phyloP scores from a whole-genome alignment of 2,888 invertebrate genomes.

The Drosophila mimica region DNA sequence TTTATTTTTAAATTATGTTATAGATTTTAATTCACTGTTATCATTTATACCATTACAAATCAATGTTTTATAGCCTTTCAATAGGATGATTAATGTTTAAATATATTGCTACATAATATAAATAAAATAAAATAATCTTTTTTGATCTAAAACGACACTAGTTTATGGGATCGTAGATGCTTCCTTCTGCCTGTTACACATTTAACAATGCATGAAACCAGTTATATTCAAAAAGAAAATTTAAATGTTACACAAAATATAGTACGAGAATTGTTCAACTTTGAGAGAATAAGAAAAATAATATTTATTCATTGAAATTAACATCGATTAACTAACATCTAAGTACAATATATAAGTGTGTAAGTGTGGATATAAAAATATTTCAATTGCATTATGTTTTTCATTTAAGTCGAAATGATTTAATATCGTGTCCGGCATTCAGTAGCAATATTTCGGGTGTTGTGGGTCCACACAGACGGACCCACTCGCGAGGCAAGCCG shows the following conservation, averaged over 20 bases:
- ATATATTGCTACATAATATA: too few species aligned
- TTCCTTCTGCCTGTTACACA: background rate
- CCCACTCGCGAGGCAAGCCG: conserved; percentile 84
- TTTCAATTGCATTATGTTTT: background rate
- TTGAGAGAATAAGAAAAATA: background rate
- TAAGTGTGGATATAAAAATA: background rate
- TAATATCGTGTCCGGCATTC: conserved; percentile 73
- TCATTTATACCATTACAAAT: too few species aligned
- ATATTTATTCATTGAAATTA: conserved; percentile 2
- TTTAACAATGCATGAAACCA: too few species aligned
- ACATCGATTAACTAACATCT: background rate
- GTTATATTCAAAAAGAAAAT: background rate
- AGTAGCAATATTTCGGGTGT: conserved; percentile 81
- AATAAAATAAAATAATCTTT: too few species aligned
- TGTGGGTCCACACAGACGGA: conserved; percentile 82
- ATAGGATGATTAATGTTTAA: too few species aligned
- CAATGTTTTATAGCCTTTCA: too few species aligned
- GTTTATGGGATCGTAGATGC: background rate
- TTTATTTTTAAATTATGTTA: too few species aligned
- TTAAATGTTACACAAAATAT: background rate
- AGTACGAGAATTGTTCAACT: background rate
- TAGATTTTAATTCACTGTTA: too few species aligned
- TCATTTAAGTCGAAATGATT: conserved; percentile 62
- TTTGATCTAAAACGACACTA: too few species aligned
- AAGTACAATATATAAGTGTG: background rate